Evolutionary conservation across 2,113 vertebrate species (phyloP).

Genomic region (Plotosus lineatus): DNA sequence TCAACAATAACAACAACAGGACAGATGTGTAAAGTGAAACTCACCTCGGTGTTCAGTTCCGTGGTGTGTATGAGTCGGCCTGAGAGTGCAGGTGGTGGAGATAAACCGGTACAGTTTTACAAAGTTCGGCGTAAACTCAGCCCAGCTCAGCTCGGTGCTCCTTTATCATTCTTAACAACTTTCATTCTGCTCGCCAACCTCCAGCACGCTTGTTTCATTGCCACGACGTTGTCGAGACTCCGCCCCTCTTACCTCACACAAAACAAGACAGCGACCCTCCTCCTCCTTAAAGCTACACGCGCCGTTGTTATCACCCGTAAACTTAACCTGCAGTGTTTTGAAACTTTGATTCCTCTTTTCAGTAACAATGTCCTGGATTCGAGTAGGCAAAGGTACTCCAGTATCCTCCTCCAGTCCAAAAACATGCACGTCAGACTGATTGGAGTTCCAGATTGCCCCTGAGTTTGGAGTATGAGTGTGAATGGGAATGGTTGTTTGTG

Average conservation of each 20-base stretch:
- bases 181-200: constrained; percentile 25
- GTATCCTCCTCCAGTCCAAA: too few relatives aligned
- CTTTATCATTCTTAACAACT: constrained; percentile 1
- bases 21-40: neutral
- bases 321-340: neutral
- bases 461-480: too few relatives aligned
- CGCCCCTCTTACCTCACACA: constrained; percentile 45
- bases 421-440: too few relatives aligned
- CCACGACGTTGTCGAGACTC: constrained; percentile 62
- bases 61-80: neutral
- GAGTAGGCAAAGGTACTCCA: too few relatives aligned
- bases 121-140: neutral
- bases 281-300: constrained; percentile 53
- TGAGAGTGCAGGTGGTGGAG: neutral
- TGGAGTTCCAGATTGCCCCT: too few relatives aligned
- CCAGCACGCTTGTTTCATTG: constrained; percentile 57
- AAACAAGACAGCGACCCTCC: constrained; percentile 55
- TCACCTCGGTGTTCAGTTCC: constrained; percentile 29
- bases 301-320: neutral
- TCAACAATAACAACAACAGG: neutral
- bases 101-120: neutral
- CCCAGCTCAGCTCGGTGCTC: neutral
- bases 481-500: too few relatives aligned
- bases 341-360: too few relatives aligned
- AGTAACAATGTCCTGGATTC: too few relatives aligned